Evolutionary conservation across 2,797 vertebrate species (phyloP).

Genomic region (Anableps anableps): DNA sequence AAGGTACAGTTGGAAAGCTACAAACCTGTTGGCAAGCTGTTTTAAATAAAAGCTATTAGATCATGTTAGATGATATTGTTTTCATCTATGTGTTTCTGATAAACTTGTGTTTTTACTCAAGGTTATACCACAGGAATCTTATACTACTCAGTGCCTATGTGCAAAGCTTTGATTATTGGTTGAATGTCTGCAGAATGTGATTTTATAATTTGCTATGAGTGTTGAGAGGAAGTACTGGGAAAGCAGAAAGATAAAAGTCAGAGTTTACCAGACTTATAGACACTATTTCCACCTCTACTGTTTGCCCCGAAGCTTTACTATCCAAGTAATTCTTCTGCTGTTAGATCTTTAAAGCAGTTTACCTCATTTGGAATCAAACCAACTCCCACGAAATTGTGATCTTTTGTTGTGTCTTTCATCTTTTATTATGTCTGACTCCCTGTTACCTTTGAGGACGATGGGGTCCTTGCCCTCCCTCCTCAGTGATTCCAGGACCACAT

Average conservation of each 20-base stretch:
- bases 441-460: slow-evolving; percentile 94
- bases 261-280: neutral
- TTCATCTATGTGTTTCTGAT: neutral
- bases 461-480: slow-evolving; percentile 97
- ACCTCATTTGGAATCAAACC: slow-evolving; percentile 35
- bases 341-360: slow-evolving; percentile 38
- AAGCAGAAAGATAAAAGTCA: neutral
- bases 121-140: neutral
- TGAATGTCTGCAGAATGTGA: neutral
- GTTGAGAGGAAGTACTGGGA: neutral
- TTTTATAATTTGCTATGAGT: neutral
- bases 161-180: neutral
- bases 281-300: neutral
- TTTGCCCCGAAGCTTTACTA: slow-evolving; percentile 19
- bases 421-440: slow-evolving; percentile 20
- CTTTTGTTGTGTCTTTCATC: slow-evolving; percentile 4
- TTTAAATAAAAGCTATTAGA: neutral
- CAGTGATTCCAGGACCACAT: slow-evolving; percentile 95
- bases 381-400: slow-evolving; percentile 37
- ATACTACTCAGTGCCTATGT: neutral
- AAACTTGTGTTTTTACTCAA: neutral
- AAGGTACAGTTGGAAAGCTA: neutral
- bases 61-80: neutral
- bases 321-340: slow-evolving; percentile 4
- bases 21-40: neutral